Evolutionary conservation across 2,113 vertebrate species (phyloP).

Genomic region (Hippocampus abdominalis): DNA sequence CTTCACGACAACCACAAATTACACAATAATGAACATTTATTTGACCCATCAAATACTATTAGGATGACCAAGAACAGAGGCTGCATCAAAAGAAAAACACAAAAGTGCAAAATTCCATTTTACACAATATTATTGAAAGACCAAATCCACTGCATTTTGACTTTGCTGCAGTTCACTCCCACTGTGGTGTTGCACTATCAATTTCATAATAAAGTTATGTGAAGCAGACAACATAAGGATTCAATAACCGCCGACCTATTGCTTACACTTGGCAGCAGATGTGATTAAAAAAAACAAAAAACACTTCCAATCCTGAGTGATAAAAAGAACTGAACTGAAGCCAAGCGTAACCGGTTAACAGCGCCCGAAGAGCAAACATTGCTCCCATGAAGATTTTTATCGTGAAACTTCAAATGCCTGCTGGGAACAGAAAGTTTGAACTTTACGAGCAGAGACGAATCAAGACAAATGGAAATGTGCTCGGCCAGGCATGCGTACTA

Average conservation of each 20-base stretch:
- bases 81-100: too few species aligned
- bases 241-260: conserved; percentile 16
- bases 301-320: background rate
- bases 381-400: conserved; percentile 15
- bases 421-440: conserved; percentile 14
- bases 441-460: background rate
- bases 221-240: conserved; percentile 20
- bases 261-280: conserved; percentile 26
- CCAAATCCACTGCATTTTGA: too few species aligned
- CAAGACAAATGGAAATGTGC: background rate
- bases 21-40: too few species aligned
- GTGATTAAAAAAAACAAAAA: background rate
- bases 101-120: too few species aligned
- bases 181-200: background rate
- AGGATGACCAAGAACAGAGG: too few species aligned
- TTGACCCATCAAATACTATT: too few species aligned
- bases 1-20: too few species aligned
- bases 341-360: conserved; percentile 12
- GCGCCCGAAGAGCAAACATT: conserved; percentile 1
- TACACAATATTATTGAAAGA: too few species aligned
- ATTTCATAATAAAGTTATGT: conserved; percentile 7
- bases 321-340: conserved; percentile 8
- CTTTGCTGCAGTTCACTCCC: background rate
- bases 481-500: background rate
- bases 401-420: conserved; percentile 1